Evolutionary conservation across 1,140 invertebrate species (phyloP).

Genomic region (Battus philenor): DNA sequence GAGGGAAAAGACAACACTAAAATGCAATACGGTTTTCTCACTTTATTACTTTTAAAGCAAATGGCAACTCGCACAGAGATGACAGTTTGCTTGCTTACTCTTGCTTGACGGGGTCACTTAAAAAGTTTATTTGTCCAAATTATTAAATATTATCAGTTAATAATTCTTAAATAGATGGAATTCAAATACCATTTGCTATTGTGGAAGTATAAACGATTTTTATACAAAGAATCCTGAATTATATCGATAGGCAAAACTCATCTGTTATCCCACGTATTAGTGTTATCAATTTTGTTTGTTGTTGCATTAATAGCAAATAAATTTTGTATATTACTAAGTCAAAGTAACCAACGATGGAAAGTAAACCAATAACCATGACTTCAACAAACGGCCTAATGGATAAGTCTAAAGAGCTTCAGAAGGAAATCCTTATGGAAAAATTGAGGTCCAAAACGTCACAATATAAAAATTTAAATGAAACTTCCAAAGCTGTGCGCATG

Average conservation of each 20-base stretch:
- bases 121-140: background rate
- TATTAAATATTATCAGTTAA: background rate
- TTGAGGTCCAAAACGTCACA: slow-evolving; percentile 87
- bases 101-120: slow-evolving; percentile 10
- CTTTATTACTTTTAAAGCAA: slow-evolving; percentile 27
- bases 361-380: slow-evolving; percentile 47
- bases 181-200: background rate
- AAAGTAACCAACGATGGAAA: slow-evolving; percentile 70
- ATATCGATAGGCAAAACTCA: slow-evolving; percentile 24
- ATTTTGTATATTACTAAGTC: slow-evolving; percentile 32
- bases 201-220: slow-evolving; percentile 9
- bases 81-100: slow-evolving; percentile 36
- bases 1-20: too few relatives aligned
- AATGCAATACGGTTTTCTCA: background rate
- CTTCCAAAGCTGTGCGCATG: slow-evolving; percentile 89
- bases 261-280: slow-evolving; percentile 26
- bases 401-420: slow-evolving; percentile 83
- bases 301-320: slow-evolving; percentile 34
- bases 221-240: slow-evolving; percentile 7
- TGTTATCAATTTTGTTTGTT: slow-evolving; percentile 60
- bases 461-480: slow-evolving; percentile 88
- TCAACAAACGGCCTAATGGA: slow-evolving; percentile 63
- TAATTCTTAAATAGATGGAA: background rate
- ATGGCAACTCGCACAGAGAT: slow-evolving; percentile 49
- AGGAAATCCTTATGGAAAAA: slow-evolving; percentile 92